phyloP scores from a whole-genome alignment of 2,113 vertebrate species.

The Upupa epops region DNA sequence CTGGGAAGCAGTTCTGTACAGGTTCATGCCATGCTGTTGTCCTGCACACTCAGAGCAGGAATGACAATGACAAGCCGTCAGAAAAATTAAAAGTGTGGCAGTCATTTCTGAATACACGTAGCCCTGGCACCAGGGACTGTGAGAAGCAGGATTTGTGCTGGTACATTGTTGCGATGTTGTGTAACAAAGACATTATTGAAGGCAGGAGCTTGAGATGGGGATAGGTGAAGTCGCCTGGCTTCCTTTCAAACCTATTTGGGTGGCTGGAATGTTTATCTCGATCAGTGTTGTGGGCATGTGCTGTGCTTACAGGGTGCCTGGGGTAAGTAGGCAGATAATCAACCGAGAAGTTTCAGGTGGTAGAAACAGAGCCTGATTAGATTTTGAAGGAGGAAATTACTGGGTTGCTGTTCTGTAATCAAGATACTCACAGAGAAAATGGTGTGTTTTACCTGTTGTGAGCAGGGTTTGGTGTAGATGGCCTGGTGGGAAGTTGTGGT shows the following conservation, averaged over 20 bases:
- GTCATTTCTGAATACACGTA: no score
- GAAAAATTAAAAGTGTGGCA: accelerated
- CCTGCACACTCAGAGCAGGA: not conserved
- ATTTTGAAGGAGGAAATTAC: not conserved
- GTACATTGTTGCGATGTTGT: not conserved
- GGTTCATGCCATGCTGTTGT: not conserved
- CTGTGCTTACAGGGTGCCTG: not conserved
- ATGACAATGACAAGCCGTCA: not conserved
- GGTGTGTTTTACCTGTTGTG: not conserved
- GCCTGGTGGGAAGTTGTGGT: not conserved
- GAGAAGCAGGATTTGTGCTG: not conserved
- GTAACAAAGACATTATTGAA: not conserved
- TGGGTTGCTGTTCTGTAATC: not conserved
- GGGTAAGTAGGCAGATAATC: not conserved
- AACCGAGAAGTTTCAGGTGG: not conserved
- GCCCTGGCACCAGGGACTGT: not conserved
- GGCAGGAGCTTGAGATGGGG: not conserved
- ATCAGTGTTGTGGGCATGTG: not conserved
- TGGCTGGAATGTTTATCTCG: not conserved
- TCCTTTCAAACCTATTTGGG: not conserved
- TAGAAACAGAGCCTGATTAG: not conserved
- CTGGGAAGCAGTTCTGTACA: not conserved
- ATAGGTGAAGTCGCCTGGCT: not conserved
- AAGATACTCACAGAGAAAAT: not conserved
- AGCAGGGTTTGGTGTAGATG: not conserved